phyloP scores from a whole-genome alignment of 2,888 invertebrate species.

The Erebia epiphron region DNA sequence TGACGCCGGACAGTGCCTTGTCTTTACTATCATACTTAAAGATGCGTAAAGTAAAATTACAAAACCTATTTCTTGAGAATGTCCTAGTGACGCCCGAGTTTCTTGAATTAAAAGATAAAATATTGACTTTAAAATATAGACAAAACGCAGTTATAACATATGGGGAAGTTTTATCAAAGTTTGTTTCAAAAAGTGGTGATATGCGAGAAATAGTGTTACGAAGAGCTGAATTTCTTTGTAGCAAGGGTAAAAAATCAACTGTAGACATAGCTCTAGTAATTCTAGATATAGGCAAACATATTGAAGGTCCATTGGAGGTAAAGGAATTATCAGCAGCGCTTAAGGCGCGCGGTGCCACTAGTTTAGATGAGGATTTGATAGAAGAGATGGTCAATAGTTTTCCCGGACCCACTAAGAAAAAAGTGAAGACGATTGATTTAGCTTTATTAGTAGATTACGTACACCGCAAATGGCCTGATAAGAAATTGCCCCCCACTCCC shows the following conservation, averaged over 20 bases:
- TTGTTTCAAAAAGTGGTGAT: slow-evolving; percentile 41
- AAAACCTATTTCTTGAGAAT: slow-evolving; percentile 51
- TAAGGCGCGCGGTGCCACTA: slow-evolving; percentile 39
- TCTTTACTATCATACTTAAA: slow-evolving; percentile 46
- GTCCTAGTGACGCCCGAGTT: slow-evolving; percentile 52
- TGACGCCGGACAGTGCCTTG: slow-evolving; percentile 50
- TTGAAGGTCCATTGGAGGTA: slow-evolving; percentile 41
- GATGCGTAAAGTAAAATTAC: slow-evolving; percentile 44
- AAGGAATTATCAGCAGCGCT: slow-evolving; percentile 45
- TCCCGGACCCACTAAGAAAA: slow-evolving; percentile 48
- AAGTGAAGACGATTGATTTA: slow-evolving; percentile 48
- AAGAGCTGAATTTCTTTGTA: slow-evolving; percentile 50
- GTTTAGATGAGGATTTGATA: slow-evolving; percentile 50
- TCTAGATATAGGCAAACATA: slow-evolving; percentile 45
- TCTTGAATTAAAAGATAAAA: slow-evolving; percentile 40
- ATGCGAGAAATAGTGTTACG: slow-evolving; percentile 50
- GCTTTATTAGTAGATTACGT: slow-evolving; percentile 52
- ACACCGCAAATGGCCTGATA: slow-evolving; percentile 57
- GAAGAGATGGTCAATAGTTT: slow-evolving; percentile 48
- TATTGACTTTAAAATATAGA: slow-evolving; percentile 43
- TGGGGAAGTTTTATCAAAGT: slow-evolving; percentile 46
- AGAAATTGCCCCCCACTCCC: slow-evolving; percentile 52
- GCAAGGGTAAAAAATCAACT: slow-evolving; percentile 47
- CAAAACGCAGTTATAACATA: slow-evolving; percentile 47
- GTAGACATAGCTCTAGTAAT: slow-evolving; percentile 53